Evolutionary conservation across 2,888 invertebrate species (phyloP).

Genomic region (Cryptocephalus moraei): DNA sequence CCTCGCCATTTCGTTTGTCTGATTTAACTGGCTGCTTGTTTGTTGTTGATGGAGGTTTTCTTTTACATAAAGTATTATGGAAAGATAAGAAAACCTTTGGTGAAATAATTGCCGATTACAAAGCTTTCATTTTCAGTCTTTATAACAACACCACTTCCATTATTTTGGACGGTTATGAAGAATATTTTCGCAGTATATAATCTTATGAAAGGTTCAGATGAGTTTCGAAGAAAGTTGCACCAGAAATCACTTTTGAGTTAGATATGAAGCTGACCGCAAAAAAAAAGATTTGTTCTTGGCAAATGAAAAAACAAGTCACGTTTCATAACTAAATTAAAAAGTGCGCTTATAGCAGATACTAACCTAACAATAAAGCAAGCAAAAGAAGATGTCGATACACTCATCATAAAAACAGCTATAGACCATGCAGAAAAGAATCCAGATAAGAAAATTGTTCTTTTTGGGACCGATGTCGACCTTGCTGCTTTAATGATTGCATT

Average conservation of each 20-base stretch:
- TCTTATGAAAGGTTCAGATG: background rate
- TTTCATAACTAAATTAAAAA: background rate
- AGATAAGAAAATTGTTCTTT: background rate
- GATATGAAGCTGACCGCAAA: background rate
- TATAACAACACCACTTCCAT: background rate
- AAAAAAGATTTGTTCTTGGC: background rate
- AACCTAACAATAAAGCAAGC: background rate
- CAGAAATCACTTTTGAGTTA: background rate
- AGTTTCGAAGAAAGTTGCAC: background rate
- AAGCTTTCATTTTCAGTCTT: background rate
- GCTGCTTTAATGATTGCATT: background rate
- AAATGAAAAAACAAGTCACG: background rate
- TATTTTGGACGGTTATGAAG: background rate
- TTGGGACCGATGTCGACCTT: background rate
- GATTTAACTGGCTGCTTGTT: no score
- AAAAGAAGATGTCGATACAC: background rate
- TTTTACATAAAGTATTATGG: no score
- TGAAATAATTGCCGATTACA: background rate
- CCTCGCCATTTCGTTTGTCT: no score
- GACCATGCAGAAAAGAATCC: background rate
- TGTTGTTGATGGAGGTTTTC: no score
- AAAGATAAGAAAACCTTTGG: no score
- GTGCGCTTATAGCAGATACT: background rate
- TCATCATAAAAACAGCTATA: background rate
- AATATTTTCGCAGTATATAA: background rate